These are phyloP conservation scores for Rhinoraja longicauda DNA, from an alignment of 2,797 vertebrate species.

Conservation along the genomic window DNA sequence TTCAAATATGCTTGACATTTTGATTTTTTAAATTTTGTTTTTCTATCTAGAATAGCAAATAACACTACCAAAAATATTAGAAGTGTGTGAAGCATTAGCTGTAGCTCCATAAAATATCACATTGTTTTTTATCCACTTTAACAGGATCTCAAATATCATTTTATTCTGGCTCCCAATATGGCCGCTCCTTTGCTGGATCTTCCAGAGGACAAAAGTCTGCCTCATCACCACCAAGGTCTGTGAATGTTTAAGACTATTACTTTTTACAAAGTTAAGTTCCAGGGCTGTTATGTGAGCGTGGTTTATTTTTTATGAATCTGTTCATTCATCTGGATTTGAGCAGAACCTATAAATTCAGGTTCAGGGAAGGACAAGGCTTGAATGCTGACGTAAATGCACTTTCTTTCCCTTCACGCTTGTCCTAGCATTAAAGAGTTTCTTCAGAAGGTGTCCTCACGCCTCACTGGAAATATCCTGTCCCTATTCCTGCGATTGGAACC, in stretches of 20 bases:
- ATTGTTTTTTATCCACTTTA: neutral
- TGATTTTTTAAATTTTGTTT: neutral
- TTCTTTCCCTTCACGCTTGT: neutral
- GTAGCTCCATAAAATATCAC: neutral
- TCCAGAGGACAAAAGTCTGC: neutral
- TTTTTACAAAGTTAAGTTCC: neutral
- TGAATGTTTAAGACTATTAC: neutral
- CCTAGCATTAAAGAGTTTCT: neutral
- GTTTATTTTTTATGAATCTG: neutral
- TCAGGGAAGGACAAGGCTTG: neutral
- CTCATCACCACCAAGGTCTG: neutral
- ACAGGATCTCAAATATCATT: neutral
- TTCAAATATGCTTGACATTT: too few relatives aligned
- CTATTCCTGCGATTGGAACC: neutral
- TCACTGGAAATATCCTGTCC: neutral
- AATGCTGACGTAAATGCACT: neutral
- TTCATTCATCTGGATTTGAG: neutral
- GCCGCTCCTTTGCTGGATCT: neutral
- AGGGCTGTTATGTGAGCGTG: neutral
- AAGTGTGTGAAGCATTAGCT: neutral
- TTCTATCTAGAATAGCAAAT: neutral
- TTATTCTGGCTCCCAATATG: neutral
- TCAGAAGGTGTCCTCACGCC: neutral
- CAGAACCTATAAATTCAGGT: neutral
- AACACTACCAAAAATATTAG: neutral